Percentiles rank a stretch among this genome's conserved stretches.
Evolutionary conservation across 1,140 invertebrate genomes (phyloP).

Genomic region (Apis cerana): DNA sequence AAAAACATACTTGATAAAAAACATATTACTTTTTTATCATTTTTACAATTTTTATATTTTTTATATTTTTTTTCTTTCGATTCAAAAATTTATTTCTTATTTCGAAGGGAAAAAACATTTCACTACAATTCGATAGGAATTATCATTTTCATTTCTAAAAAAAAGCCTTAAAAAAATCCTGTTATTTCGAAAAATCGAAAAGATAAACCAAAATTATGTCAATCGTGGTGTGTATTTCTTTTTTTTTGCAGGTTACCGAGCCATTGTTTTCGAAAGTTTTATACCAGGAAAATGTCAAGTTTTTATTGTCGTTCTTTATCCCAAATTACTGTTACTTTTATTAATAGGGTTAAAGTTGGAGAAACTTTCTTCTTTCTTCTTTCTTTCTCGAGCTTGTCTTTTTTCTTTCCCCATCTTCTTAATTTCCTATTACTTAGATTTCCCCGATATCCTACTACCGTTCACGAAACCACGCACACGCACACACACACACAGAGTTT

Average conservation of each 20-base stretch:
- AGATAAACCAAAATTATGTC: not conserved
- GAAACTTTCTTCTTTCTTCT: not conserved
- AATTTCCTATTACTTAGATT: not conserved
- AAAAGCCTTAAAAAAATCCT: not conserved
- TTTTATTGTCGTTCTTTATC: constrained; percentile 30
- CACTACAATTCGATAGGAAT: too few relatives aligned
- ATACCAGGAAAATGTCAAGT: constrained; percentile 1
- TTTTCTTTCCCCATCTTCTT: too few relatives aligned
- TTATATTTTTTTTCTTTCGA: too few relatives aligned
- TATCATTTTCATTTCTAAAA: too few relatives aligned
- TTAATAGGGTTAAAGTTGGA: constrained; percentile 40
- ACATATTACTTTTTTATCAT: too few relatives aligned
- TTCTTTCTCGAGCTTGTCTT: not conserved
- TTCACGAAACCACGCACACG: too few relatives aligned
- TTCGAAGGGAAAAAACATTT: too few relatives aligned
- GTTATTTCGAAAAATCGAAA: not conserved
- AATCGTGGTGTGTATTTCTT: not conserved
- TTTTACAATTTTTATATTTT: too few relatives aligned
- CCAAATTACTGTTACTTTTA: not conserved
- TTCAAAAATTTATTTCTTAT: too few relatives aligned
- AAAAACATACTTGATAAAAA: too few relatives aligned
- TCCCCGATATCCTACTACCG: not conserved
- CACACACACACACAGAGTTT: too few relatives aligned
- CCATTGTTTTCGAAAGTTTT: constrained; percentile 50
- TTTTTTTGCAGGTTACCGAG: not conserved